Percentiles rank a stretch among this genome's conserved stretches.
These are phyloP conservation scores for Oryzias melastigma DNA, from an alignment of 2,113 vertebrate genomes.

Conservation along the genomic window DNA sequence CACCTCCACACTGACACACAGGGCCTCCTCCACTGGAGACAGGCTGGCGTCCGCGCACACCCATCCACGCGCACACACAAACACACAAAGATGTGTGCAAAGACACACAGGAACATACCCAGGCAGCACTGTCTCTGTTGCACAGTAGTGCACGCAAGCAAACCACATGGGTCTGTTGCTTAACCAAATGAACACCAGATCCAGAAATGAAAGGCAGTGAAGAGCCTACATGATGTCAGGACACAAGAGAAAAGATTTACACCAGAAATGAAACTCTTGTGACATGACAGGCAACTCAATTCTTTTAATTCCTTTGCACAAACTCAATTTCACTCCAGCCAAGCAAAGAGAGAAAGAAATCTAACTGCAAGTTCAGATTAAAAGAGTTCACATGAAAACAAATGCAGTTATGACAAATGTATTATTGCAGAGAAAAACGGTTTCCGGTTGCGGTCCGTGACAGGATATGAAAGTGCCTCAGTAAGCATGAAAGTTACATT, in stretches of 20 bases:
- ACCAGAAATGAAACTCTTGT: constrained; percentile 7
- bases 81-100: constrained; percentile 70
- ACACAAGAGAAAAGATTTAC: constrained; percentile 10
- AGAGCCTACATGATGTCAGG: constrained; percentile 41
- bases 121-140: constrained; percentile 45
- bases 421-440: background rate
- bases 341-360: background rate
- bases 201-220: constrained; percentile 35
- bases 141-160: constrained; percentile 57
- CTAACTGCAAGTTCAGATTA: background rate
- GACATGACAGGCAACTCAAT: background rate
- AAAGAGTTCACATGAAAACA: background rate
- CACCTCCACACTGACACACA: constrained; percentile 62
- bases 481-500: background rate
- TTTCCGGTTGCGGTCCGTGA: background rate
- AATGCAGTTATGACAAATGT: background rate
- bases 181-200: constrained; percentile 59
- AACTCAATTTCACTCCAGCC: background rate
- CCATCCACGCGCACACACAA: constrained; percentile 75
- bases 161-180: constrained; percentile 56
- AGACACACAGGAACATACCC: constrained; percentile 39
- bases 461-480: background rate
- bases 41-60: constrained; percentile 90
- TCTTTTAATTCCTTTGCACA: background rate
- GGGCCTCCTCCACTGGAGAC: constrained; percentile 96